Conservation (phyloP, 1,140 invertebrate genomes). For the Temnothorax longispinosus region DNA sequence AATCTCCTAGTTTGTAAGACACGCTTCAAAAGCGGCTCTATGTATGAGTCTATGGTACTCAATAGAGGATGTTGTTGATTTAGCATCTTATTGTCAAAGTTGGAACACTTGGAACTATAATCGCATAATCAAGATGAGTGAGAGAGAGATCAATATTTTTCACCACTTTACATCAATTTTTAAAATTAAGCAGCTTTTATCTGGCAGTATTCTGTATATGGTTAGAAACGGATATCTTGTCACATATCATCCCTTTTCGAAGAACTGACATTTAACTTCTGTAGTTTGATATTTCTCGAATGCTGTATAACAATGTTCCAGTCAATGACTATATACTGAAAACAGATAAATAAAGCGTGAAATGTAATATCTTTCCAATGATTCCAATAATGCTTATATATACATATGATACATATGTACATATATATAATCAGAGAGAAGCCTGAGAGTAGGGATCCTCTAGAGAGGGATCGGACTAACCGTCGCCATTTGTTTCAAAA, state of each 20-base stretch:
- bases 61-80: slow-evolving; percentile 62
- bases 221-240: neutral
- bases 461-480: too few species aligned
- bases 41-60: slow-evolving; percentile 48
- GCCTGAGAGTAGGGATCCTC: too few species aligned
- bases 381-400: too few species aligned
- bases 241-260: neutral
- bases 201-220: neutral
- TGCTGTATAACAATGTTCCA: too few species aligned
- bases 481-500: too few species aligned
- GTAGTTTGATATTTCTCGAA: neutral
- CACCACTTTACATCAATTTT: neutral
- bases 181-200: neutral
- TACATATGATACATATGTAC: too few species aligned
- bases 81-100: slow-evolving; percentile 56
- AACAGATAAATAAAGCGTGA: neutral
- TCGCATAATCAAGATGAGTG: slow-evolving; percentile 1
- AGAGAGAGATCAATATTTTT: neutral
- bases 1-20: slow-evolving; percentile 54
- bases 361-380: neutral
- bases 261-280: neutral
- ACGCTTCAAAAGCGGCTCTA: slow-evolving; percentile 64
- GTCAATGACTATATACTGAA: neutral
- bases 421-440: too few species aligned
- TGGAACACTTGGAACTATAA: neutral